Evolutionary conservation across 1,140 invertebrate species (phyloP), one percentile per base, ranked within the genome.

Genomic region (Aphelenchoides fujianensis): DNA sequence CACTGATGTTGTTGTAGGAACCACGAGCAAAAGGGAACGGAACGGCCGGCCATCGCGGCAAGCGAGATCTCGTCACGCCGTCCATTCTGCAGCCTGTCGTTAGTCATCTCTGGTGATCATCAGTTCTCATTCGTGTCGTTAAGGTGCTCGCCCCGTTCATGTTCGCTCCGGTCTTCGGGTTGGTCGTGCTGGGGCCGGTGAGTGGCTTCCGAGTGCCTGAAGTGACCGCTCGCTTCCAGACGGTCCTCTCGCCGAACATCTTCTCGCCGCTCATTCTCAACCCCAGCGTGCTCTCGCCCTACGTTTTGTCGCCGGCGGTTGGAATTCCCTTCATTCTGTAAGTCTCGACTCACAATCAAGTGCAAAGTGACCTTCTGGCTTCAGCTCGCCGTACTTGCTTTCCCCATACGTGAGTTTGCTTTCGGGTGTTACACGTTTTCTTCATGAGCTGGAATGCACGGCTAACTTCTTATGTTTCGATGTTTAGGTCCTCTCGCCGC

Each of bases 111-210:
- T 48, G 12, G 41, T 16, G 23, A 48, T 48, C 41, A 48, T 23
- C 12, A 48, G 23, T 48, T 48, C 12, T 48, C 76, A 72, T n/a
- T n/a, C n/a, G n/a, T n/a, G n/a, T n/a, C n/a, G n/a, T n/a, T n/a
- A n/a, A 74, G 27, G 73, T 84, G 28, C 55, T 83, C 1, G 76
- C 80, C 3, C 82, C 82, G 9, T 84, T 71, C 62, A 75, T 82
- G 78, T 84, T 82, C 36, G 73, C 77, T 0, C 82, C 81, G 7
- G 72, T 78, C 34, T 77, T 70, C 35, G 81, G 79, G 5, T 64
- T 68, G 12, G 66, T 12, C 30, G n/a, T 68, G 28, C 52, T 67
- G 0, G 66, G 66, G 16, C 48, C 66, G 19, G 66, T 67, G 2
- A 5, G 28, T 63, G n/a, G n/a, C n/a, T 34, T 63, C 52, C 7